Conservation (phyloP, 2,797 vertebrate genomes). For the Pangasius krempfi region DNA sequence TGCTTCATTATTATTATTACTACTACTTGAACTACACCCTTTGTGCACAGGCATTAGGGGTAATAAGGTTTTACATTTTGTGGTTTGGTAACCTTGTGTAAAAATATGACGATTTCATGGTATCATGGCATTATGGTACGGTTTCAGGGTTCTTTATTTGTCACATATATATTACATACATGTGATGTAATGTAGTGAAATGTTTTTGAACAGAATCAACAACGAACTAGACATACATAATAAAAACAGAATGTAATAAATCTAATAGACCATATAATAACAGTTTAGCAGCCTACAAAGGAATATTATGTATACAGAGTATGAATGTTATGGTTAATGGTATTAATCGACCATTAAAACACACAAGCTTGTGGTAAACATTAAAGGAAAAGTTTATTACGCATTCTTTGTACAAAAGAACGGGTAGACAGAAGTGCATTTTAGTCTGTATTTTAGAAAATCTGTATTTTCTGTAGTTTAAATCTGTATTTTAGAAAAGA, state of each 20-base stretch:
- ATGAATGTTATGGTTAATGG: background rate
- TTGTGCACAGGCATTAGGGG: background rate
- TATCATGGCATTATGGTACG: background rate
- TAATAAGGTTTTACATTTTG: background rate
- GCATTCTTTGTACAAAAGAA: background rate
- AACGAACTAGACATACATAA: no score
- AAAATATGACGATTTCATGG: background rate
- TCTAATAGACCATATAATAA: no score
- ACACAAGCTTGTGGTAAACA: background rate
- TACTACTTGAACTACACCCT: no score
- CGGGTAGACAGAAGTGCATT: background rate
- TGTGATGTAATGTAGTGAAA: no score
- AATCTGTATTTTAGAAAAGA: background rate
- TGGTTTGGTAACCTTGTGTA: background rate
- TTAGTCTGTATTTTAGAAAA: background rate
- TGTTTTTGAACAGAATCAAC: no score
- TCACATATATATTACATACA: no score
- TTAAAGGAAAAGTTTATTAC: background rate
- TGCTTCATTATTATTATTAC: background rate
- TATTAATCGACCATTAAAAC: background rate
- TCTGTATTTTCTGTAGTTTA: background rate
- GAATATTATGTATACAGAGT: no score
- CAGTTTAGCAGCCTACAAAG: no score
- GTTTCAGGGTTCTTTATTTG: no score
- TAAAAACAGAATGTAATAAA: no score